phyloP scores from a whole-genome alignment of 1,140 invertebrate species.

The Mya arenaria region DNA sequence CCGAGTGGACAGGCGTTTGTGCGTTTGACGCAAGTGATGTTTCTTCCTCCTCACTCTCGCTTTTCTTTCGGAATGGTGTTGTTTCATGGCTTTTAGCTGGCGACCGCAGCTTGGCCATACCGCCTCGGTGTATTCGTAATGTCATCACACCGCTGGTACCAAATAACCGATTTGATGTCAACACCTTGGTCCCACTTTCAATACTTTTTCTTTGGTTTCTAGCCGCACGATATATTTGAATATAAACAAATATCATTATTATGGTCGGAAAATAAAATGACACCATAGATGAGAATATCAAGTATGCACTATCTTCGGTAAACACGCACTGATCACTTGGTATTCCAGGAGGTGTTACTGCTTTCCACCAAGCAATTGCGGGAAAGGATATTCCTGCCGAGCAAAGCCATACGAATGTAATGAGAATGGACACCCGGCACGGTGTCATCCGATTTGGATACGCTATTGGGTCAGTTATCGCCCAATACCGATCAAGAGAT shows the following conservation, averaged over 20 bases:
- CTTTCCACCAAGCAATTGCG: constrained; percentile 94
- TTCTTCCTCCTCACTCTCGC: constrained; percentile 40
- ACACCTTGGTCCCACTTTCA: constrained; percentile 71
- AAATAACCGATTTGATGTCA: constrained; percentile 65
- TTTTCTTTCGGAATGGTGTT: constrained; percentile 22
- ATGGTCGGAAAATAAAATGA: constrained; percentile 83
- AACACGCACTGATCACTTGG: constrained; percentile 77
- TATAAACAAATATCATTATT: constrained; percentile 82
- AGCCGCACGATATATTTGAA: constrained; percentile 76
- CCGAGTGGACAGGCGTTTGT: constrained; percentile 57
- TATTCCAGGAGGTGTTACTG: constrained; percentile 66
- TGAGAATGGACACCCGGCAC: constrained; percentile 90
- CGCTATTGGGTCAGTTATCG: constrained; percentile 98
- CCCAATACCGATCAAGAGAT: constrained; percentile 88
- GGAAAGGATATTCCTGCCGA: constrained; percentile 97
- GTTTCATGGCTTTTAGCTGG: constrained; percentile 11
- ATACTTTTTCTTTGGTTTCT: constrained; percentile 73
- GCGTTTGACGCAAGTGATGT: constrained; percentile 46
- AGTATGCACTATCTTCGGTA: constrained; percentile 82
- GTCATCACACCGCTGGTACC: constrained; percentile 76
- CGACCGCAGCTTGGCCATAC: no score
- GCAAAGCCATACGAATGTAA: constrained; percentile 96
- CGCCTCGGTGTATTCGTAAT: constrained; percentile 77
- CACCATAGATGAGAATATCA: constrained; percentile 81
- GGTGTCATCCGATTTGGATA: constrained; percentile 96